Evolutionary conservation across 2,888 invertebrate species (phyloP).

Genomic region (Lepas anatifera): DNA sequence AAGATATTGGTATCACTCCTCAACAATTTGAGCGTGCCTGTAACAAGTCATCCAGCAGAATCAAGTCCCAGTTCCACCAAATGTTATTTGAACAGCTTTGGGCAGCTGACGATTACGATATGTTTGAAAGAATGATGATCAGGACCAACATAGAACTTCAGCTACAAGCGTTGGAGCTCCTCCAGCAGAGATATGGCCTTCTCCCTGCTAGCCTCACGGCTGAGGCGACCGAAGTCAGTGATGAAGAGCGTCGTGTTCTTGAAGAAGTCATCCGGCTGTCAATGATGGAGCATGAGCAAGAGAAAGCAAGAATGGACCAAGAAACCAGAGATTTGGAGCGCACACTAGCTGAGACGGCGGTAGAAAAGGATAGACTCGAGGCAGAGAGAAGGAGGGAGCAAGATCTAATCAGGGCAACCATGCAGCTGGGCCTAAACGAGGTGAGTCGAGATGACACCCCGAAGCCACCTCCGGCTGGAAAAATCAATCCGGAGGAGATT

Average conservation of each 20-base stretch:
- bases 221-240: background rate
- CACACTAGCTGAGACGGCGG: constrained; percentile 26
- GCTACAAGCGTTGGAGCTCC: constrained; percentile 70
- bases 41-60: constrained; percentile 32
- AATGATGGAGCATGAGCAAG: constrained; percentile 26
- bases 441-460: background rate
- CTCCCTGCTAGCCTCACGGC: constrained; percentile 48
- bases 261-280: constrained; percentile 18
- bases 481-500: constrained; percentile 45
- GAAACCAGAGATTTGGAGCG: constrained; percentile 27
- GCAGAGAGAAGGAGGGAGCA: constrained; percentile 34
- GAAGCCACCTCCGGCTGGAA: background rate
- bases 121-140: constrained; percentile 85
- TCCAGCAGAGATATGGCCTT: constrained; percentile 58
- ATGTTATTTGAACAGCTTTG: constrained; percentile 63
- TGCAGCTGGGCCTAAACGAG: constrained; percentile 26
- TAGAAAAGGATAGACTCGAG: constrained; percentile 33
- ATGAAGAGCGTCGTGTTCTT: background rate
- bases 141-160: constrained; percentile 85
- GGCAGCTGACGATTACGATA: constrained; percentile 82
- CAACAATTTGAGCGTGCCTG: constrained; percentile 79
- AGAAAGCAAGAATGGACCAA: constrained; percentile 22
- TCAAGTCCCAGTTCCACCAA: constrained; percentile 44
- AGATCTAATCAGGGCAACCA: constrained; percentile 32
- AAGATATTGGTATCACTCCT: constrained; percentile 75